Conservation (phyloP, 2,888 invertebrate species). For the Ormyrus pomaceus region DNA sequence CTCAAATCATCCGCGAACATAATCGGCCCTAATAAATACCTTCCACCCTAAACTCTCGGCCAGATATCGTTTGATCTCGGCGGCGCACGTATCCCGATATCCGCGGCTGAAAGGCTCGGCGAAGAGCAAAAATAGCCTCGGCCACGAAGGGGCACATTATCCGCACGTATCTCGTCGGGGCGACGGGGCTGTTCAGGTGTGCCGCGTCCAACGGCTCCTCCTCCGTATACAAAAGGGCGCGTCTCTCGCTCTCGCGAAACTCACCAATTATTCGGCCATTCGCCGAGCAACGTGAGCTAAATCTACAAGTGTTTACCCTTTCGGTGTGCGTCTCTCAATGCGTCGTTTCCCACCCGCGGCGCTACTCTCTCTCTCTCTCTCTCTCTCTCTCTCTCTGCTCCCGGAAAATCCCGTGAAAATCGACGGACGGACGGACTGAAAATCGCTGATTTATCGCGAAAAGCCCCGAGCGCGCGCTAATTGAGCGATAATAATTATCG, state of each 20-base stretch:
- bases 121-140: no score
- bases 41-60: no score
- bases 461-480: constrained; percentile 61
- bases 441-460: constrained; percentile 67
- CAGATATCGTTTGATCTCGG: background rate
- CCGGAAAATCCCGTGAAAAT: constrained; percentile 23
- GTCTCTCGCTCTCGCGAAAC: constrained; percentile 64
- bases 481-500: constrained; percentile 69
- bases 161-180: no score
- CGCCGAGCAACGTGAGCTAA: constrained; percentile 73
- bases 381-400: background rate
- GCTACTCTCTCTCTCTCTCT: background rate
- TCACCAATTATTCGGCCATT: constrained; percentile 74
- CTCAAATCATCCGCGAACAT: no score
- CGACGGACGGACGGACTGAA: constrained; percentile 45
- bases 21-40: no score
- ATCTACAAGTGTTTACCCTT: constrained; percentile 74
- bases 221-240: constrained; percentile 14
- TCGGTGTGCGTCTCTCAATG: constrained; percentile 45
- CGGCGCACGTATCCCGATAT: background rate
- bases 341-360: constrained; percentile 18
- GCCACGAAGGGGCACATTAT: no score
- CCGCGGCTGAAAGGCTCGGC: background rate
- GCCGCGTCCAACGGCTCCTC: constrained; percentile 52
- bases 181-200: background rate